Conservation (phyloP, 2,113 vertebrate genomes). For the Cathartes aura region DNA sequence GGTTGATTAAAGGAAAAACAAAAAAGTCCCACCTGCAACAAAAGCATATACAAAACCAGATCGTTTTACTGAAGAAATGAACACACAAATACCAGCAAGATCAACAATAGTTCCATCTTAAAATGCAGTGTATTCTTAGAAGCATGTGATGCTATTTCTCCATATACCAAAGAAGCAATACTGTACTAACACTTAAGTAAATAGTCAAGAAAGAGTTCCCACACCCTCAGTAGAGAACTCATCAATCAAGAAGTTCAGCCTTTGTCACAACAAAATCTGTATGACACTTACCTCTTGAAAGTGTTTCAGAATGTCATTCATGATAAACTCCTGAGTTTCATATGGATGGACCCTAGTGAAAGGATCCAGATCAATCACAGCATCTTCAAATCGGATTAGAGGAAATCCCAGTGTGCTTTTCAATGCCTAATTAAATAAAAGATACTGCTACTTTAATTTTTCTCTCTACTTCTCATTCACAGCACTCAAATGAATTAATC, state of each 20-base stretch:
- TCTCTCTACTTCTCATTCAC: neutral
- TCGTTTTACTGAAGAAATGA: neutral
- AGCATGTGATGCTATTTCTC: neutral
- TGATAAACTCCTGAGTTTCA: conserved; percentile 95
- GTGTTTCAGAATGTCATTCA: conserved; percentile 95
- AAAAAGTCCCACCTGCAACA: neutral
- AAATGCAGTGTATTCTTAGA: neutral
- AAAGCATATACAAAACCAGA: neutral
- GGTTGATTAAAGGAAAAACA: neutral
- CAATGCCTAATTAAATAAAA: conserved; percentile 79
- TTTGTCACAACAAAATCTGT: neutral
- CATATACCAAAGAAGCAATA: neutral
- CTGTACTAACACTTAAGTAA: neutral
- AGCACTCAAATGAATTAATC: neutral
- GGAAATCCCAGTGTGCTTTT: conserved; percentile 93
- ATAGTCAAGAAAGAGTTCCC: neutral
- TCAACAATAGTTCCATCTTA: neutral
- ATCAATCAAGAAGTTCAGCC: neutral
- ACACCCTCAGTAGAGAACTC: neutral
- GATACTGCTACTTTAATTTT: neutral
- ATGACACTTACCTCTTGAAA: conserved; percentile 88
- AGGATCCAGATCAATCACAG: conserved; percentile 94
- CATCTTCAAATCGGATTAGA: conserved; percentile 94
- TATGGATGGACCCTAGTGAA: conserved; percentile 96
- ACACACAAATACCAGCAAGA: neutral